A percentile compares a stretch with the other conserved stretches of the same genome.
These are phyloP conservation scores for Eurystomus glaucurus DNA, from an alignment of 2,797 vertebrate species.

Conservation along the genomic window DNA sequence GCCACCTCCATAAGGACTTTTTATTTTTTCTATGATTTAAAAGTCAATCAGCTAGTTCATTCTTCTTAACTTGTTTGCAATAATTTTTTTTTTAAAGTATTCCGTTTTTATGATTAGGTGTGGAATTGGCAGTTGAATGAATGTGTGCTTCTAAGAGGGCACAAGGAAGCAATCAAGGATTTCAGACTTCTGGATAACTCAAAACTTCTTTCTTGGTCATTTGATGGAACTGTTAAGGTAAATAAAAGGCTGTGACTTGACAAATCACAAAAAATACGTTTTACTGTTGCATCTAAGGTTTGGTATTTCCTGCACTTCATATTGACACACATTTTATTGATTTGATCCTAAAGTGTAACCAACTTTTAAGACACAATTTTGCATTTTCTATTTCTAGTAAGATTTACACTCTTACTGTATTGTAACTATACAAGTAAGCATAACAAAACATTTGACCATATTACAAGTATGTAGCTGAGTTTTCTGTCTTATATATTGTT, in stretches of 20 bases:
- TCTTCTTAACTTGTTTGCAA: not conserved
- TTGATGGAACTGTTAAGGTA: slow-evolving; percentile 95
- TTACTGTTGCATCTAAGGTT: not conserved
- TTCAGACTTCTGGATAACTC: slow-evolving; percentile 87
- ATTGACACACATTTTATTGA: not conserved
- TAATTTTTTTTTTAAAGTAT: not conserved
- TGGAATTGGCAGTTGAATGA: slow-evolving; percentile 91
- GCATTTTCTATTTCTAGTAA: not conserved
- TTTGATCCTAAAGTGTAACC: not conserved
- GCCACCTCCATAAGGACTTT: not conserved
- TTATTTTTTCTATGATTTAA: not conserved
- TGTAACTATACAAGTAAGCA: not conserved
- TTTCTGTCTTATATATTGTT: not conserved
- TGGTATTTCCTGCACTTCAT: not conserved
- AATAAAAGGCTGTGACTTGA: not conserved
- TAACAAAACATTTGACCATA: not conserved
- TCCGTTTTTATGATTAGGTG: slow-evolving; percentile 82
- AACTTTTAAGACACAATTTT: not conserved
- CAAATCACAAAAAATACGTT: not conserved
- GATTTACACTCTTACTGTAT: not conserved
- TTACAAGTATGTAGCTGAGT: not conserved
- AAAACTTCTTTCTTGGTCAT: slow-evolving; percentile 93
- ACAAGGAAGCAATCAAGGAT: slow-evolving; percentile 91
- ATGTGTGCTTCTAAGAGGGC: slow-evolving; percentile 86
- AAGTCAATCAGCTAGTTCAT: not conserved